Evolutionary conservation across 1,140 invertebrate genomes (phyloP), one percentile per base, ranked within the genome.

Genomic region (Thaumatotibia leucotreta): DNA sequence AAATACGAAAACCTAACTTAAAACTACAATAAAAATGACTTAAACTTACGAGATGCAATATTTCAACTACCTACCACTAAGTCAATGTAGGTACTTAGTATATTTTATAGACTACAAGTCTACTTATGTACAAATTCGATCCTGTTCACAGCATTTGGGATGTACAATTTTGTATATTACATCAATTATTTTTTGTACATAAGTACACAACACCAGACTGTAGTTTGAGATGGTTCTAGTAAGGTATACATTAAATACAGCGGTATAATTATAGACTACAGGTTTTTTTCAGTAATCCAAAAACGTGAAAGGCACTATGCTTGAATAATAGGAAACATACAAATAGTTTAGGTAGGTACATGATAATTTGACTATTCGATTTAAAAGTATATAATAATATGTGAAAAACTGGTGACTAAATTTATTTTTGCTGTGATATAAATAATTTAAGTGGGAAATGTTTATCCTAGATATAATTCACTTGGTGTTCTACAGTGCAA

Each of bases 271-370:
- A 72, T 66, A 75, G 66, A 69, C 49, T 33, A 72, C 68, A 79
- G 69, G 71, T 64, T 67, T 76, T n/a, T 79, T 61, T 79, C 76
- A 82, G 66, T 73, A 32, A 62, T 70, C 80, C 63, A 78, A 76
- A 65, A 78, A 78, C 65, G 66, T 82, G 79, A 88, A 89, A 89
- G 86, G 85, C 86, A 89, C 86, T 88, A 89, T 88, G 70, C 79
- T 85, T 83, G 76, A 82, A 77, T 81, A 77, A 75, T 74, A 75
- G 65, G 80, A 78, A 77, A 24, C 62, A 62, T 27, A 64, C 52
- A 68, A 58, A 31, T 58, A 29, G 14, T 14, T 52, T 39, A 67
- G 52, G 17, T 67, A 49, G 14, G 23, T 67, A 49, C 24, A 67
- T 63, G 58, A 65, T 69, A 29, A 29, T 58, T 58, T 58, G 52